Percentiles rank a stretch among this genome's conserved stretches.
phyloP scores from a whole-genome alignment of 2,888 invertebrate species.

The Celastrina argiolus region DNA sequence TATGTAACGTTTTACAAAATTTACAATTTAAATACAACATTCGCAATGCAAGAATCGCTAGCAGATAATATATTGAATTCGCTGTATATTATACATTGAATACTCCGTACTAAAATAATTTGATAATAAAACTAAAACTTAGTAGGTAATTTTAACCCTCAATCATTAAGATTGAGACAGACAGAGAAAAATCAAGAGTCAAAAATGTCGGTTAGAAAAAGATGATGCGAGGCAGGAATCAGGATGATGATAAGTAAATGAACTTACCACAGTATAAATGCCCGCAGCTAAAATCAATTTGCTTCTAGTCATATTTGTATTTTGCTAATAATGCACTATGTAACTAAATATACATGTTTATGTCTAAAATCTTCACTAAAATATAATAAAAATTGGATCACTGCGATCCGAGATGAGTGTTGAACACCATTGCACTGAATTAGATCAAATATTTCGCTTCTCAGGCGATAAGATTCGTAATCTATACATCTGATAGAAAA shows the following conservation, averaged over 20 bases:
- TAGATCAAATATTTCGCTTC: conserved; percentile 31
- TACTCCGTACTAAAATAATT: too few relatives aligned
- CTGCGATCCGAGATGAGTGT: conserved; percentile 14
- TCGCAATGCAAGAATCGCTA: neutral
- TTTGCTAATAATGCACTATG: neutral
- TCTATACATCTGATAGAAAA: conserved; percentile 29
- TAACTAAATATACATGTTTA: conserved; percentile 1
- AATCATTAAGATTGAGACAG: too few relatives aligned
- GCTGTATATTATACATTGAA: too few relatives aligned
- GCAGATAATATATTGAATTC: neutral
- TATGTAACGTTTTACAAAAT: neutral
- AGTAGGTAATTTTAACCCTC: too few relatives aligned
- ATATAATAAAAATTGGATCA: neutral
- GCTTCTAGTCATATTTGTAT: conserved; percentile 27
- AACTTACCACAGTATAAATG: conserved; percentile 29
- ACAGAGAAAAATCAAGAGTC: too few relatives aligned
- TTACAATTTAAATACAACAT: neutral
- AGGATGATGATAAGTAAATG: neutral
- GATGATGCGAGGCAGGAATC: too few relatives aligned
- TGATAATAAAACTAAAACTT: too few relatives aligned
- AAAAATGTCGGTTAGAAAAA: too few relatives aligned
- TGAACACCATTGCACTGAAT: conserved; percentile 31
- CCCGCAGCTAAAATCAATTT: conserved; percentile 28
- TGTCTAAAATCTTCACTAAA: neutral
- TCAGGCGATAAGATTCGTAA: conserved; percentile 29